Evolutionary conservation across 2,113 vertebrate genomes (phyloP).

Genomic region (Corythornis vintsioides): DNA sequence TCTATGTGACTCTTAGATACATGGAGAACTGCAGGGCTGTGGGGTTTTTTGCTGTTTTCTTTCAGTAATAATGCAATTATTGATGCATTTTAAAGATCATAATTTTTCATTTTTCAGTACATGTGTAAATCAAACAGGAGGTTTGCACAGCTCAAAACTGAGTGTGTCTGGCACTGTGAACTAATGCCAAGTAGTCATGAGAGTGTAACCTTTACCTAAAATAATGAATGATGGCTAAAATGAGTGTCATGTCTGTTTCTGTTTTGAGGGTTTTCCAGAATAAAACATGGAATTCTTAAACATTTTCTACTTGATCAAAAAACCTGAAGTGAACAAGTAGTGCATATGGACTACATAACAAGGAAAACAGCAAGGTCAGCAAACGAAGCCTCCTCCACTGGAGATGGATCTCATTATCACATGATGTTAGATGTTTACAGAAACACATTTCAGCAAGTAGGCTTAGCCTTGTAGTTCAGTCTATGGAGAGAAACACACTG

Average conservation of each 20-base stretch:
- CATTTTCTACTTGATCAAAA: background rate
- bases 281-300: background rate
- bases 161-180: background rate
- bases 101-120: background rate
- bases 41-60: background rate
- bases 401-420: background rate
- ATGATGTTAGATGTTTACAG: background rate
- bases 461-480: background rate
- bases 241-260: background rate
- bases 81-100: background rate
- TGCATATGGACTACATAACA: background rate
- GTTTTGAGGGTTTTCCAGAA: background rate
- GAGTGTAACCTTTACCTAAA: background rate
- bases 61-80: background rate
- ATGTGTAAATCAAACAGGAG: background rate
- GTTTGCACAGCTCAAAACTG: background rate
- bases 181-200: background rate
- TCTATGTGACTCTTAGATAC: background rate
- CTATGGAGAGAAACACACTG: background rate
- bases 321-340: background rate
- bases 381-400: background rate
- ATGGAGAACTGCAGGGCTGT: accelerated
- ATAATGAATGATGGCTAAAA: background rate
- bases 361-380: background rate
- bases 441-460: background rate